Base-by-base conservation (phyloP, 2,888 invertebrate species). In the Coleophora flavipennella region DNA sequence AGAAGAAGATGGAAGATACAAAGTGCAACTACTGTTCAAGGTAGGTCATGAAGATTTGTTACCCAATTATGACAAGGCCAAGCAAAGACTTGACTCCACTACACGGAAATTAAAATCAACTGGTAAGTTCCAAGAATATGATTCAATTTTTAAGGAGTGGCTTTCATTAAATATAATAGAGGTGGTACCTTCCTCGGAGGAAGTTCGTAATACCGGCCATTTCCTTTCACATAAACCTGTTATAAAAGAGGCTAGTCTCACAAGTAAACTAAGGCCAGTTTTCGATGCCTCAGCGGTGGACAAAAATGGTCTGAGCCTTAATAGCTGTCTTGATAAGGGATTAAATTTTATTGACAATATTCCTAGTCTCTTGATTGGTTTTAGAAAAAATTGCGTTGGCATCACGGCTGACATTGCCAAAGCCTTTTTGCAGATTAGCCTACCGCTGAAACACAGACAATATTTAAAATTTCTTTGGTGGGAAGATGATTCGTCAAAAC, bases 271-370 rank as follows among this genome's bases (percentile, higher is more conserved):
- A 3, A 25, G 46, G 8, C 44, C 46, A 9, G 41, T 44, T 1
- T 44, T 39, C 40, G 44, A 46, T 35, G 44, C 46, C n/a, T 44
- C 46, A 8, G 38, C 38, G 2, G 36, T 28, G 31, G 40, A 46
- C 28, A 38, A 25, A 35, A 38, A 46, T 39, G 44, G 46, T 9
- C 28, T 31, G 13, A 41, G 35, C 8, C 13, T 44, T 11, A 44
- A 44, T 37, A 4, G 29, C 2, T 44, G 36, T 14, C 13, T 46
- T 14, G 44, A 46, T 13, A 42, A 40, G 26, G 46, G 42, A 12
- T 29, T 36, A 8, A 45, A 48, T 35, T 36, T 42, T 8, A 14
- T 45, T 8, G 43, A 45, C 13, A 20, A 25, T n/a, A 48, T 48
- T 13, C 43, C 43, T 29, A 36, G 42, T 2, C 28, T 43, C 13